Evolutionary conservation across 2,797 vertebrate genomes (phyloP), one percentile per base, ranked within the genome.

Genomic region (Anguilla marmorata): DNA sequence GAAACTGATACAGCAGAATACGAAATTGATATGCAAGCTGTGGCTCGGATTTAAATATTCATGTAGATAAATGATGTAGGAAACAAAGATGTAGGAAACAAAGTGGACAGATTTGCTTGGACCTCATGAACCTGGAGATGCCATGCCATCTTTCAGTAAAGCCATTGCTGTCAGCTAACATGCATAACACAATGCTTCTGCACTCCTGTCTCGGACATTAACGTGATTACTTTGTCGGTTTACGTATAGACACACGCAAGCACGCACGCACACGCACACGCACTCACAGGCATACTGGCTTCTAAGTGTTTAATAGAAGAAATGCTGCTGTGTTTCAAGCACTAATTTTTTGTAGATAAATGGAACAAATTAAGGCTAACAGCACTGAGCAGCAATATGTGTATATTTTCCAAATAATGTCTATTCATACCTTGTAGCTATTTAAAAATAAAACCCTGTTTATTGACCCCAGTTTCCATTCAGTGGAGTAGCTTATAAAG

Each of bases 91-190:
- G 94, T 90, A 94, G 93, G 92, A 93, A 95, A 95, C 95, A 94
- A 95, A 96, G 93, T 93, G 93, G 92, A 91, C 91, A 93, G 93
- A 95, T 96, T 95, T 95, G 94, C 94, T 93, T 93, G 80, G 82
- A 91, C 90, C 88, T 86, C 85, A 79, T 90, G 88, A 86, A 87
- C 91, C 89, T 89, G 91, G 86, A 88, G 86, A 89, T 90, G 90
- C 89, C 89, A 92, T 87, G 63, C 88, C 90, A 93, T 92, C 92
- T 88, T 88, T 89, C 92, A 94, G 87, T 94, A 93, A 95, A 93
- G 92, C 88, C 90, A 89, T 88, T 89, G 11, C 12, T 76, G 2
- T 14, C 11, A 30, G 11, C 37, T 30, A 33, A 16, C 33, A 33
- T 33, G 1, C 11, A 12, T 30, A 30, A 30, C 30, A 33, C 69